Percentiles rank a stretch among this genome's conserved stretches.
These are phyloP conservation scores for Geopemphigus sp. DNA, from an alignment of 1,140 invertebrate species.

Conservation along the genomic window DNA sequence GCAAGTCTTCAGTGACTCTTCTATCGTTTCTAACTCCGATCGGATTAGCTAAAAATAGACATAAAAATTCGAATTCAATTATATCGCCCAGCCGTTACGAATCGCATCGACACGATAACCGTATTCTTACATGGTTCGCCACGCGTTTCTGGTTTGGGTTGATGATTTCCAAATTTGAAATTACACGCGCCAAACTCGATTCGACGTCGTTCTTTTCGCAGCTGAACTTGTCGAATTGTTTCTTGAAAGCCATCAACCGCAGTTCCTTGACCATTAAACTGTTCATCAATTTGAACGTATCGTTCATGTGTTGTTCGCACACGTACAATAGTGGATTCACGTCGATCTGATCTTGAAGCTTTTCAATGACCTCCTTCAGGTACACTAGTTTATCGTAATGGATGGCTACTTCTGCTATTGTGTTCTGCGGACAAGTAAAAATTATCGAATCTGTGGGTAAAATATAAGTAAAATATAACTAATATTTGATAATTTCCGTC, in stretches of 20 bases:
- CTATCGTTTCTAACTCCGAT: not conserved
- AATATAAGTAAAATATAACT: not conserved
- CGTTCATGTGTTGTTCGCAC: not conserved
- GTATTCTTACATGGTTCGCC: not conserved
- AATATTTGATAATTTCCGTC: not conserved
- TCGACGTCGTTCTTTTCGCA: not conserved
- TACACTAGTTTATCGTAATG: slow-evolving; percentile 10
- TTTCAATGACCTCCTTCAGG: slow-evolving; percentile 15
- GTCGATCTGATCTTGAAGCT: slow-evolving; percentile 28
- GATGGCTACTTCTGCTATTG: not conserved
- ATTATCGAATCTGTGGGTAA: not conserved
- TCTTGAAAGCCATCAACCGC: not conserved
- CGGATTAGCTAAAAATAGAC: not conserved
- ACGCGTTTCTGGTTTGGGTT: not conserved
- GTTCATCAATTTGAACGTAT: slow-evolving; percentile 10
- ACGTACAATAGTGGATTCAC: slow-evolving; percentile 4
- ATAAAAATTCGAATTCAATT: too few relatives aligned
- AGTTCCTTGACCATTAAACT: not conserved
- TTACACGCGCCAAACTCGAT: not conserved
- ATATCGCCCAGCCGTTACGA: too few relatives aligned
- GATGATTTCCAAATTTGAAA: not conserved
- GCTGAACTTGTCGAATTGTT: slow-evolving; percentile 1
- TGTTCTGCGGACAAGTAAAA: not conserved
- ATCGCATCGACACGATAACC: not conserved
- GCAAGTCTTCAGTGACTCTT: not conserved